Base-by-base conservation (phyloP, 2,888 invertebrate species). In the Melitaea athalia region DNA sequence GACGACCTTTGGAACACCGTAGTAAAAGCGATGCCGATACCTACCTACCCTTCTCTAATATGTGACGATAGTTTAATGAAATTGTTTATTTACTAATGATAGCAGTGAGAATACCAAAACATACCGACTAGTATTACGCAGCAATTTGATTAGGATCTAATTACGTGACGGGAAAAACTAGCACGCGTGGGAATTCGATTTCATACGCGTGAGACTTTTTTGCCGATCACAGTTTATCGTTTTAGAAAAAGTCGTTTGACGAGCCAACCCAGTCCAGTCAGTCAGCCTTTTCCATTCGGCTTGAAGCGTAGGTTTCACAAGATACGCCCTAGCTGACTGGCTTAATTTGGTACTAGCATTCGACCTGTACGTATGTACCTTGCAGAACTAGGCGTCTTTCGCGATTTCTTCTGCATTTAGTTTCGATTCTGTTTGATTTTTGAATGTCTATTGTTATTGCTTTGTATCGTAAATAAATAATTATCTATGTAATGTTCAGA, bases 141-240 rank as follows among this genome's bases (percentile, higher is more conserved):
- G 67, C 60, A 57, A 57, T 70, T 57, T 50, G 60, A 69, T 70
- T 60, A 53, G 64, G 15, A 53, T 78, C 79, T 85, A 85, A 86
- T 87, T 85, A 81, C 80, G 74, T 76, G 79, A 83, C 78, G 77
- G 83, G 84, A 85, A 87, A 88, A 86, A 79, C 76, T 68, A 63
- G 74, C 75, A 83, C 79, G 82, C 91, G 91, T 92, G 91, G 91
- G 92, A 91, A 91, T 85, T 77, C 79, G 84, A 85, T 85, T 84
- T 84, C 79, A 83, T 86, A 83, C 81, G 83, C 86, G 83, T 85
- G 87, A 85, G 86, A 86, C 81, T 85, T 85, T 90, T 89, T 87
- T 85, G 81, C 82, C 81, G 81, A 85, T 83, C 77, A 79, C 77
- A 73, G 75, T 77, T 77, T 78, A 76, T 71, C 62, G 69, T 63